These are phyloP conservation scores for Trinectes maculatus DNA, from an alignment of 2,113 vertebrate genomes.

Conservation along the genomic window DNA sequence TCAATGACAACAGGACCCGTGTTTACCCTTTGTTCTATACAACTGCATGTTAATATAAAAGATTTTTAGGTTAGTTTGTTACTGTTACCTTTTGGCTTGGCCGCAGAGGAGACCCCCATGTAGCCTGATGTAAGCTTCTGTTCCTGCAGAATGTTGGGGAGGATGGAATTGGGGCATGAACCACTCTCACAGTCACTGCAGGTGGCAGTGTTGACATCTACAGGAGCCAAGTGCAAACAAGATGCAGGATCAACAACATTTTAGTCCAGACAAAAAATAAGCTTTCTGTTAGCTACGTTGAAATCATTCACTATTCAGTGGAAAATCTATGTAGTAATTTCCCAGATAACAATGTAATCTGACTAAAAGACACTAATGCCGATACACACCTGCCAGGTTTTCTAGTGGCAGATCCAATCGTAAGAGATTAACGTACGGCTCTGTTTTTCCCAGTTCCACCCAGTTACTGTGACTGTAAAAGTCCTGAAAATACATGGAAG, in stretches of 20 bases:
- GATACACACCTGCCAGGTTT: slow-evolving; percentile 76
- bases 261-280: background rate
- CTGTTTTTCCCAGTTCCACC: slow-evolving; percentile 76
- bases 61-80: background rate
- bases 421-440: slow-evolving; percentile 74
- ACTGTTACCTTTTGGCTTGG: slow-evolving; percentile 74
- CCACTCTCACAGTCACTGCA: slow-evolving; percentile 77
- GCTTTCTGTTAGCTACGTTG: background rate
- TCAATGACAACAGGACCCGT: too few relatives aligned
- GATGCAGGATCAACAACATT: background rate
- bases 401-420: slow-evolving; percentile 68
- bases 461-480: slow-evolving; percentile 85
- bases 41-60: too few relatives aligned
- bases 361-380: background rate
- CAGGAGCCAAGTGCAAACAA: background rate
- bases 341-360: background rate
- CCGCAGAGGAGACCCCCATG: slow-evolving; percentile 58
- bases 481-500: slow-evolving; percentile 63
- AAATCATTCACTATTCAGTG: background rate
- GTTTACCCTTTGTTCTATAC: too few relatives aligned
- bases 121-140: slow-evolving; percentile 83
- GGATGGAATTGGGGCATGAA: slow-evolving; percentile 70
- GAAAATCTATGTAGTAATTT: background rate
- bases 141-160: slow-evolving; percentile 66
- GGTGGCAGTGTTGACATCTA: slow-evolving; percentile 71